These are phyloP conservation scores for Pseudotriccus pelzelni DNA, from an alignment of 2,797 vertebrate genomes.

Conservation along the genomic window DNA sequence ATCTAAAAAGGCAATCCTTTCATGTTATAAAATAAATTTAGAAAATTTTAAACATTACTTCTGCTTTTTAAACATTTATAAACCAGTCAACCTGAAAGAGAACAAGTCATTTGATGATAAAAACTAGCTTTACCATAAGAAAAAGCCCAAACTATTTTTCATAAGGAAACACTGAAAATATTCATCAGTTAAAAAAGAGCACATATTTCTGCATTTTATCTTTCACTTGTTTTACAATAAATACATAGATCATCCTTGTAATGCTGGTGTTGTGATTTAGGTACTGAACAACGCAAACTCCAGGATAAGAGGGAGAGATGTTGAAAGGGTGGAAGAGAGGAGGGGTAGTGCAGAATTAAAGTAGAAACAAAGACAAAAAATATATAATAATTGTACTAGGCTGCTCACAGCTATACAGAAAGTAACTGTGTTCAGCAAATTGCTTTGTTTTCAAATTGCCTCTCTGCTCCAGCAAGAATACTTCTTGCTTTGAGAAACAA, in stretches of 20 bases:
- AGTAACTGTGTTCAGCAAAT: background rate
- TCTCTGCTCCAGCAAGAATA: background rate
- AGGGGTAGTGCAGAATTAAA: background rate
- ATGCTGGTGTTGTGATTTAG: background rate
- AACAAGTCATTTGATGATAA: background rate
- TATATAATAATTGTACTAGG: background rate
- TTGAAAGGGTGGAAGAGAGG: background rate
- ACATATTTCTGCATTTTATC: background rate
- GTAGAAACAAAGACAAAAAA: background rate
- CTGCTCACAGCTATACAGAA: conserved; percentile 30
- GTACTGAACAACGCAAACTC: background rate
- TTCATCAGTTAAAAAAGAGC: background rate
- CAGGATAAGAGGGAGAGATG: background rate
- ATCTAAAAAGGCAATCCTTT: conserved; percentile 52
- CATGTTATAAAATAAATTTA: conserved; percentile 56
- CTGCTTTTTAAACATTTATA: conserved; percentile 50
- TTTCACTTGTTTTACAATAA: background rate
- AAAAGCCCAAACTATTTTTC: background rate
- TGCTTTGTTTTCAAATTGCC: background rate
- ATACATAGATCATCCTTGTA: background rate
- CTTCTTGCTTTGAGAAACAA: background rate
- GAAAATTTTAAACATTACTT: conserved; percentile 1
- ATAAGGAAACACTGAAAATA: background rate
- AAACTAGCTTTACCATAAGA: background rate
- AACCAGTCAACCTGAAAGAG: conserved; percentile 27